phyloP scores from a whole-genome alignment of 2,888 invertebrate genomes.

The Plebejus anna region DNA sequence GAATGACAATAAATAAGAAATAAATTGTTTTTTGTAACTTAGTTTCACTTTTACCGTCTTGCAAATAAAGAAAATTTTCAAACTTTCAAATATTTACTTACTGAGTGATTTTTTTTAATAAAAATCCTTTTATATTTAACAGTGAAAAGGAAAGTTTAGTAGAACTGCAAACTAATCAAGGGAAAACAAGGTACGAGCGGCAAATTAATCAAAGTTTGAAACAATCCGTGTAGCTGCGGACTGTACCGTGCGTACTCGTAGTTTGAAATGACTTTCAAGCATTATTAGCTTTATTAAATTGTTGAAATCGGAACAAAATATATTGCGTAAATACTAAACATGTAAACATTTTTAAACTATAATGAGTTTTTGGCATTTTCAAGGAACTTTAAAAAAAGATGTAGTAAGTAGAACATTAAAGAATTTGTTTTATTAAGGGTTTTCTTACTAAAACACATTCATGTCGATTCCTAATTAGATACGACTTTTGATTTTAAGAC shows the following conservation, averaged over 20 bases:
- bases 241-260: constrained; percentile 32
- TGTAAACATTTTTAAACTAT: background rate
- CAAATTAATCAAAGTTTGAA: constrained; percentile 78
- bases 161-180: constrained; percentile 58
- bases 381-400: background rate
- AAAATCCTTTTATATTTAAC: constrained; percentile 20
- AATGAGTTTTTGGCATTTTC: background rate
- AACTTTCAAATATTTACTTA: no score
- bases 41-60: background rate
- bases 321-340: background rate
- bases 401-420: no score
- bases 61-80: background rate
- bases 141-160: constrained; percentile 36
- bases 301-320: background rate
- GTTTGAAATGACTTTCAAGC: constrained; percentile 21
- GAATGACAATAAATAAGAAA: background rate
- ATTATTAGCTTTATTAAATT: constrained; percentile 1
- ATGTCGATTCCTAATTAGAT: no score
- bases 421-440: no score
- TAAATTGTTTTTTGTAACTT: background rate
- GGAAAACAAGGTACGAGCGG: constrained; percentile 63
- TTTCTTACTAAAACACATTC: no score
- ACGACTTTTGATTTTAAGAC: no score
- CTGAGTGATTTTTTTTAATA: constrained; percentile 19
- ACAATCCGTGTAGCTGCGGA: constrained; percentile 67